phyloP scores from a whole-genome alignment of 2,797 vertebrate genomes.

The Halcyon chelicuti region DNA sequence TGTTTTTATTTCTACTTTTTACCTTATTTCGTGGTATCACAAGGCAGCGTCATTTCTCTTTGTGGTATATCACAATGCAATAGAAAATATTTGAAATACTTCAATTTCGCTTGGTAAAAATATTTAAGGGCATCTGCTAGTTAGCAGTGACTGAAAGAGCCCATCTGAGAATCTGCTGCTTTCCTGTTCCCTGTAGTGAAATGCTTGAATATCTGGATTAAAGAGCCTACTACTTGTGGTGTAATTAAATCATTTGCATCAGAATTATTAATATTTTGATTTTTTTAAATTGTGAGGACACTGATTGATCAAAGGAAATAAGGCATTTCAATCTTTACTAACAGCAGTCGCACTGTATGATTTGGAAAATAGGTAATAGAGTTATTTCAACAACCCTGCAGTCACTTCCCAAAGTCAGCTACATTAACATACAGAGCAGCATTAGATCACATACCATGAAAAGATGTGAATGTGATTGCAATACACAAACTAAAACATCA shows the following conservation, averaged over 20 bases:
- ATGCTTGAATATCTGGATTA: neutral
- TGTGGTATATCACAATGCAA: neutral
- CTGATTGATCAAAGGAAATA: neutral
- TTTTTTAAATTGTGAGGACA: neutral
- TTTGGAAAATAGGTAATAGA: neutral
- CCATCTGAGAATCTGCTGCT: neutral
- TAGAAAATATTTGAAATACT: neutral
- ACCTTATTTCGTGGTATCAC: neutral
- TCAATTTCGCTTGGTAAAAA: neutral
- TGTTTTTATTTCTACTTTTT: neutral
- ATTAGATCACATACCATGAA: neutral
- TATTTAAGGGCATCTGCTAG: neutral
- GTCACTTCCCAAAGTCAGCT: neutral
- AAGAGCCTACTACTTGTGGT: neutral
- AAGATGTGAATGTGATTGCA: neutral
- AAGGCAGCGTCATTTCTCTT: neutral
- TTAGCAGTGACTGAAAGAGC: neutral
- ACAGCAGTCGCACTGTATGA: neutral
- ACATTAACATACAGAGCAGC: neutral
- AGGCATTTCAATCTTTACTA: neutral
- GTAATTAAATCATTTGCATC: constrained; percentile 2
- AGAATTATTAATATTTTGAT: neutral
- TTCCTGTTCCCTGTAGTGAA: constrained; percentile 7
- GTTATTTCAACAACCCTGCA: neutral
- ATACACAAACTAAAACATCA: neutral